phyloP scores from a whole-genome alignment of 2,888 invertebrate genomes.

The Drosophila pseudotakahashii region DNA sequence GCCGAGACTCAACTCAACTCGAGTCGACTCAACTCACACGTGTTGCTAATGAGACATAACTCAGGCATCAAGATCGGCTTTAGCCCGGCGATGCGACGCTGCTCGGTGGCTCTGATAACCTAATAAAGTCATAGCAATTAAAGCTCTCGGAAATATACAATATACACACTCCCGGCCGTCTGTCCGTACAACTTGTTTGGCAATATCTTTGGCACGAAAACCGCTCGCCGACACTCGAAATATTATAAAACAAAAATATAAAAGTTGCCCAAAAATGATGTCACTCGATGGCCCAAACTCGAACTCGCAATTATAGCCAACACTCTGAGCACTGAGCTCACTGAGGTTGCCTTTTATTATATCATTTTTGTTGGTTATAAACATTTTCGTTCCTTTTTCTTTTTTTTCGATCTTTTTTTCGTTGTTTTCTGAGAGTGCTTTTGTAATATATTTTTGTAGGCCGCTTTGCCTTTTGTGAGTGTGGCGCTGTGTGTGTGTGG shows the following conservation, averaged over 20 bases:
- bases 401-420: constrained; percentile 26
- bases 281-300: constrained; percentile 60
- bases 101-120: constrained; percentile 62
- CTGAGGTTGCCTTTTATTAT: constrained; percentile 62
- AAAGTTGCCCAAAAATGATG: constrained; percentile 74
- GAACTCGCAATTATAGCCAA: constrained; percentile 68
- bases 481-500: constrained; percentile 2
- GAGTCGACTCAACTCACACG: constrained; percentile 54
- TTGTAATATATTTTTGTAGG: constrained; percentile 52
- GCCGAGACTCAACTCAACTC: constrained; percentile 26
- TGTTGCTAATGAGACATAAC: constrained; percentile 76
- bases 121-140: constrained; percentile 78
- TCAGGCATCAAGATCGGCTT: constrained; percentile 59
- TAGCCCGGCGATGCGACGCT: constrained; percentile 28
- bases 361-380: constrained; percentile 42
- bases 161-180: constrained; percentile 41
- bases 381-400: constrained; percentile 32
- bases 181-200: constrained; percentile 67
- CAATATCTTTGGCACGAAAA: constrained; percentile 48
- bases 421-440: constrained; percentile 29
- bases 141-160: constrained; percentile 52
- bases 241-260: constrained; percentile 28
- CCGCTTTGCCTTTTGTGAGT: constrained; percentile 59
- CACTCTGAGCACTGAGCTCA: constrained; percentile 54
- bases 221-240: constrained; percentile 28